Percentiles rank a stretch among this genome's conserved stretches.
phyloP scores from a whole-genome alignment of 2,888 invertebrate species.

The Malthinus flaveolus region DNA sequence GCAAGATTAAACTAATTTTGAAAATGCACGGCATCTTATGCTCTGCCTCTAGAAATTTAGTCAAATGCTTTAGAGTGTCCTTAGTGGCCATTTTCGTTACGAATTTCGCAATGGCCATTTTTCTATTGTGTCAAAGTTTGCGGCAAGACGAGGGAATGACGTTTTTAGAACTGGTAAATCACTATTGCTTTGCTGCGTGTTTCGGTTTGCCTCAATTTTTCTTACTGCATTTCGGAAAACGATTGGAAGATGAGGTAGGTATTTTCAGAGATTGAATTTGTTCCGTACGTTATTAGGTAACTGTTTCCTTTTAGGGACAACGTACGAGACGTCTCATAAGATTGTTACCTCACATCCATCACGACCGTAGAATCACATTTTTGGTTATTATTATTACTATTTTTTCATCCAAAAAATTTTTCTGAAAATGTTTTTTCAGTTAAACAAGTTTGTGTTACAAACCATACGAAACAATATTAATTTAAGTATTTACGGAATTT shows the following conservation, averaged over 20 bases:
- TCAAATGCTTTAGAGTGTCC: neutral
- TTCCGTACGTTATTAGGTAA: neutral
- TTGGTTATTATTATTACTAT: no score
- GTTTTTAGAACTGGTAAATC: neutral
- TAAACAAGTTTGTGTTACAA: no score
- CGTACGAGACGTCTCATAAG: neutral
- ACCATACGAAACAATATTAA: no score
- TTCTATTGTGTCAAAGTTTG: neutral
- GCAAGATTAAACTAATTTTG: neutral
- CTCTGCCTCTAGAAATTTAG: neutral
- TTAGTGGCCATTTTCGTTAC: neutral
- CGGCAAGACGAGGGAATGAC: neutral
- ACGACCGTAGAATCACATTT: no score
- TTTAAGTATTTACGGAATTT: no score
- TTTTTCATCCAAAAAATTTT: no score
- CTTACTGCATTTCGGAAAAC: no score
- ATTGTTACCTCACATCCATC: no score
- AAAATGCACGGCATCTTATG: conserved; percentile 1
- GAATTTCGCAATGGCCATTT: neutral
- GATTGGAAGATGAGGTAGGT: no score
- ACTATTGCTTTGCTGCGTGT: no score
- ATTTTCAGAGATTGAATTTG: neutral
- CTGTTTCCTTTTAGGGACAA: conserved; percentile 2
- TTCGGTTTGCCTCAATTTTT: no score
- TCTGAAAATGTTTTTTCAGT: no score